Base-by-base conservation (phyloP, 1,140 invertebrate species). In the Drosophila chauvacae region DNA sequence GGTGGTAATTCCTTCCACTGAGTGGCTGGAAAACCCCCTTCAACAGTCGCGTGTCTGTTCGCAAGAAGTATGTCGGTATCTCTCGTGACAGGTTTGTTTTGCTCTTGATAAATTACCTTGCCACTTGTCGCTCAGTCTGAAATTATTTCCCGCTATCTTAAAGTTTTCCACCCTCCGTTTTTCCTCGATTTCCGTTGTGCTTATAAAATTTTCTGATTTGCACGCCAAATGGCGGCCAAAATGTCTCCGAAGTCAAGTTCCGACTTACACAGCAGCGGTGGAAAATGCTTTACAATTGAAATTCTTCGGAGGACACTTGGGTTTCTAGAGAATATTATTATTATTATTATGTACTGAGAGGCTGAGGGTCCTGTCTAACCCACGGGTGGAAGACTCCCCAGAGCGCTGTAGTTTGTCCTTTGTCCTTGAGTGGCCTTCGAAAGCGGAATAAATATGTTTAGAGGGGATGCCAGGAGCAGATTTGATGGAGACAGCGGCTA, bases 41-140 rank as follows among this genome's bases (percentile, higher is more conserved):
- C 47, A 48, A 47, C 35, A 41, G 83, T 86, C 80, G 84, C 80
- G 83, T 77, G 83, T 58, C 70, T 45, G 39, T 16, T 37, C 33
- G n/a, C 13, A 30, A 44, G 47, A 45, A 53, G 47, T 60, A 9
- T 56, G 33, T 37, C 2, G 20, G 53, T 56, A 39, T 56, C 64
- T 71, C 33, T 63, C 35, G 30, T 57, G 48, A 37, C 61, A 50
- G 39, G 56, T 57, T 68, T 82, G 56, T 73, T 75, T 69, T 75
- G 33, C 70, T 62, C 45, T 42, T 77, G 65, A 87, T 88, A 77
- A 87, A 87, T 87, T 88, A 88, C 73, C 63, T 84, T 84, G 70
- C 80, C 85, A 84, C 80, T 84, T 88, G 80, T 88, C 85, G 72
- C 65, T 77, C 64, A 53, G 47, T 51, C 61, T 70, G 72, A 80